A percentile compares a stretch with the other conserved stretches of the same genome.
Conservation (phyloP, 1,140 invertebrate genomes). For the Danaus plexippus region DNA sequence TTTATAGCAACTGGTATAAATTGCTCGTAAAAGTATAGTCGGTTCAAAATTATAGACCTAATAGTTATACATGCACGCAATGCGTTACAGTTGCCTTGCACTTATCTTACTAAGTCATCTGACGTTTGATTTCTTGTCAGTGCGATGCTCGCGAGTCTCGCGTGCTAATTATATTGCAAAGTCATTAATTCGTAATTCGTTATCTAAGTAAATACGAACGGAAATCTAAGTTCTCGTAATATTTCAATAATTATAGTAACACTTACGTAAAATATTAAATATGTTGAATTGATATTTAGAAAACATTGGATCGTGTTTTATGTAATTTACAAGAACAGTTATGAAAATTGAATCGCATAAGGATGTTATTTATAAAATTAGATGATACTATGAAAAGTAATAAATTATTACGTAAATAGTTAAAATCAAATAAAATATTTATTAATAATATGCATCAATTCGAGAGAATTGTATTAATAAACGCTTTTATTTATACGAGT, state of each 20-base stretch:
- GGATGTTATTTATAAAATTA: too few species aligned
- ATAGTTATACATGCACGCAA: neutral
- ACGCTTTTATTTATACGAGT: too few species aligned
- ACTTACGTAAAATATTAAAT: conserved; percentile 17
- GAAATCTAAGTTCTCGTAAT: conserved; percentile 24
- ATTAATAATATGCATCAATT: too few species aligned
- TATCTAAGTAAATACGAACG: conserved; percentile 23
- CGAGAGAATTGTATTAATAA: too few species aligned
- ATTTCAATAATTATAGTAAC: conserved; percentile 23
- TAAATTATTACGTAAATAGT: too few species aligned
- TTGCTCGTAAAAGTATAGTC: too few species aligned
- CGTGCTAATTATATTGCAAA: conserved; percentile 21
- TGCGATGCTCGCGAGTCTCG: conserved; percentile 16
- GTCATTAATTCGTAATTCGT: conserved; percentile 30
- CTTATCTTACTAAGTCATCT: conserved; percentile 24
- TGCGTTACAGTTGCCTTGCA: conserved; percentile 12
- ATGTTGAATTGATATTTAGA: conserved; percentile 15
- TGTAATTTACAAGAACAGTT: conserved; percentile 3
- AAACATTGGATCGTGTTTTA: conserved; percentile 16
- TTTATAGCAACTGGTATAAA: too few species aligned
- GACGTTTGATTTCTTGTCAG: conserved; percentile 17
- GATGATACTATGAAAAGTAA: too few species aligned
- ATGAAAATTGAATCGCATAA: too few species aligned
- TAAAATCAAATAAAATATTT: too few species aligned
- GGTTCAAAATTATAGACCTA: too few species aligned